Percentiles rank a stretch among this genome's conserved stretches.
These are phyloP conservation scores for Thaumetopoea pityocampa DNA, from an alignment of 1,140 invertebrate genomes.

Conservation along the genomic window DNA sequence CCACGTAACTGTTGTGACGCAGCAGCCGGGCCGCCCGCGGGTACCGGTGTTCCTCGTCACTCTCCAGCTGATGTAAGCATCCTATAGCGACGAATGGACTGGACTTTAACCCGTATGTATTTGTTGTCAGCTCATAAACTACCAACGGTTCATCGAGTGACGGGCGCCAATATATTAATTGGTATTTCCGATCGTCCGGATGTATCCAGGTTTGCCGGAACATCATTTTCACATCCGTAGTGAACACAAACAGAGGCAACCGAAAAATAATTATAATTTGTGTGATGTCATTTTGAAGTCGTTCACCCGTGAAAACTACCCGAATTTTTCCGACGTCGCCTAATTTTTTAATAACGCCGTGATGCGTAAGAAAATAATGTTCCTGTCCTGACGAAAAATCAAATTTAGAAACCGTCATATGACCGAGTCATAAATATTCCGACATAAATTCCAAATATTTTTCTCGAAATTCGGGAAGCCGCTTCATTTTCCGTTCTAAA, in stretches of 20 bases:
- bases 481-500: slow-evolving; percentile 1
- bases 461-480: neutral
- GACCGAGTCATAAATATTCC: slow-evolving; percentile 2
- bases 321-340: slow-evolving; percentile 3
- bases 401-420: slow-evolving; percentile 5
- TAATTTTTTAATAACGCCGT: slow-evolving; percentile 8
- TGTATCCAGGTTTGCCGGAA: slow-evolving; percentile 18
- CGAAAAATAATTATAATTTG: no score
- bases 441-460: slow-evolving; percentile 10
- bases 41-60: slow-evolving; percentile 1
- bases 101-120: slow-evolving; percentile 19
- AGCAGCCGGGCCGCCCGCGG: neutral
- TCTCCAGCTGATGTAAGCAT: slow-evolving; percentile 15
- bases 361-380: slow-evolving; percentile 14
- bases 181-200: slow-evolving; percentile 16
- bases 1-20: neutral
- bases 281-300: neutral
- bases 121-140: slow-evolving; percentile 14
- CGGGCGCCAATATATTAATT: slow-evolving; percentile 18
- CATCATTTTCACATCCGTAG: no score
- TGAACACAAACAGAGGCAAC: slow-evolving; percentile 5
- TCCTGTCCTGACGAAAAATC: neutral
- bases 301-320: slow-evolving; percentile 1
- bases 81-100: slow-evolving; percentile 19
- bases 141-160: slow-evolving; percentile 8